phyloP scores from a whole-genome alignment of 2,113 vertebrate species.

The Callochromis pleurospilus region DNA sequence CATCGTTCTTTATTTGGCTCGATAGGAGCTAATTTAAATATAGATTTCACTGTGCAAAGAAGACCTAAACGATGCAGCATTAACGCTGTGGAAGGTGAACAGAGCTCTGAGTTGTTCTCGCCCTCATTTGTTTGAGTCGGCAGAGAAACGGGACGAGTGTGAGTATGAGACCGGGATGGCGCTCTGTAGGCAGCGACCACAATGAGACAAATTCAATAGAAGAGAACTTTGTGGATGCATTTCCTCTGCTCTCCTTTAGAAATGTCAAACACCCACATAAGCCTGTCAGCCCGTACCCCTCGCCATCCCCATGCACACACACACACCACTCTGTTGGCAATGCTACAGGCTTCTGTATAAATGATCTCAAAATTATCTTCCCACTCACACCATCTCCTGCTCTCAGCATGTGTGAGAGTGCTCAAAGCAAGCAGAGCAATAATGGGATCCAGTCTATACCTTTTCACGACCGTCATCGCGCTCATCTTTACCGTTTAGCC shows the following conservation, averaged over 20 bases:
- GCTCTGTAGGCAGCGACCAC: background rate
- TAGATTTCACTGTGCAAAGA: background rate
- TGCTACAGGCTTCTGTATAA: background rate
- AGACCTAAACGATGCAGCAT: background rate
- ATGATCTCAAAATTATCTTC: constrained; percentile 32
- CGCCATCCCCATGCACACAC: background rate
- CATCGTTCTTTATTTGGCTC: background rate
- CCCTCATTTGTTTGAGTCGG: background rate
- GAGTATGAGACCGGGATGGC: background rate
- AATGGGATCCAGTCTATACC: constrained; percentile 2
- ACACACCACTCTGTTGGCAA: background rate
- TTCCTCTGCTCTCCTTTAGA: constrained; percentile 26
- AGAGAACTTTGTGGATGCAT: background rate
- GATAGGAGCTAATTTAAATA: background rate
- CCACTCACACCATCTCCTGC: constrained; percentile 24
- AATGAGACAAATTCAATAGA: constrained; percentile 9
- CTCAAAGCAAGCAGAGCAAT: constrained; percentile 1
- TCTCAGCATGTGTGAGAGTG: background rate
- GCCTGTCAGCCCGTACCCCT: background rate
- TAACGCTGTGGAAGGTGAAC: background rate
- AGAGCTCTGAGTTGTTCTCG: background rate
- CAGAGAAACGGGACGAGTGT: background rate
- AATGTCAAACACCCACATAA: constrained; percentile 49
- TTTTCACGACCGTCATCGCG: constrained; percentile 16
- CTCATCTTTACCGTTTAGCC: background rate